These are phyloP conservation scores for Sturnus vulgaris DNA, from an alignment of 2,113 vertebrate genomes.

Conservation along the genomic window DNA sequence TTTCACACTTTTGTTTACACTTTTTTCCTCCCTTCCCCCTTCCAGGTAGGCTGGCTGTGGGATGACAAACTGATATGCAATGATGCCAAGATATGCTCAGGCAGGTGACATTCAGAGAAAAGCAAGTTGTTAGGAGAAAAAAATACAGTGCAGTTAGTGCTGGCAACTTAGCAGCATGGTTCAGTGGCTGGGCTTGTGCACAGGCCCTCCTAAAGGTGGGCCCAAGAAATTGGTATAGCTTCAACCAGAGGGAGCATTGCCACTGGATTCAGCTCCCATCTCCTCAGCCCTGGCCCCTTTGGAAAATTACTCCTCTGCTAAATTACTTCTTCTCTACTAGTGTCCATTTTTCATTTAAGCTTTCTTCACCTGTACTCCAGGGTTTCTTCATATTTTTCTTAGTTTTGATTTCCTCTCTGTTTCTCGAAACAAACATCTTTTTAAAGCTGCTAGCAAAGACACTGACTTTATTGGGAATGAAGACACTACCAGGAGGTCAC, in stretches of 20 bases:
- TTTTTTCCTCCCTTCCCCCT: neutral
- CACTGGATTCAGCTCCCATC: neutral
- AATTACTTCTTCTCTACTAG: neutral
- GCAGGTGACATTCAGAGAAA: neutral
- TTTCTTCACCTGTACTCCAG: neutral
- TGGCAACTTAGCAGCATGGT: neutral
- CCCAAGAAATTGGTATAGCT: neutral
- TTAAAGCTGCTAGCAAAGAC: neutral
- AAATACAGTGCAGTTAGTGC: neutral
- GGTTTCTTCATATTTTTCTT: neutral
- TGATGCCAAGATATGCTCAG: neutral
- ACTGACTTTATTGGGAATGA: neutral
- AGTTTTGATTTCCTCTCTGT: neutral
- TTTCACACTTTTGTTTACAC: neutral
- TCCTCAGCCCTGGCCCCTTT: neutral
- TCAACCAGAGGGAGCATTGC: neutral
- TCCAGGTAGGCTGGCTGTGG: neutral
- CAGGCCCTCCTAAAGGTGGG: neutral
- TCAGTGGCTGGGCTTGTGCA: neutral
- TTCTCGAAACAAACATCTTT: neutral
- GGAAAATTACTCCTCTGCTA: too few relatives aligned
- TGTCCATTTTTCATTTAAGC: neutral
- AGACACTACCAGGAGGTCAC: neutral
- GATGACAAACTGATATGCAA: neutral
- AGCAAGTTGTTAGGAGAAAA: neutral